Percentiles rank a stretch among this genome's conserved stretches.
Conservation (phyloP, 2,888 invertebrate species). For the Drosophila neoperkinsi region DNA sequence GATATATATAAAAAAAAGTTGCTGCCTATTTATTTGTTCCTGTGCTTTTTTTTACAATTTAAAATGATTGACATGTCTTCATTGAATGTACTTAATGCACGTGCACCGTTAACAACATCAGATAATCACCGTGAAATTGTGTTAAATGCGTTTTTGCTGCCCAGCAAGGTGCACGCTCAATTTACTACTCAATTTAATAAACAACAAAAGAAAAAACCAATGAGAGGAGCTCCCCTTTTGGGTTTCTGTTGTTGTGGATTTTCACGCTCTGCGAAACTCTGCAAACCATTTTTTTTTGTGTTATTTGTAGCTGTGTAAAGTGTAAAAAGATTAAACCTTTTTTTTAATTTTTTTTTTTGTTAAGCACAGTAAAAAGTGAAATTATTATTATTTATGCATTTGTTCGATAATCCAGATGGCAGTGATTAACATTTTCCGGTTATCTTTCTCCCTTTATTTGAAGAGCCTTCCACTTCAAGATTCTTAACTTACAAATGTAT, state of each 20-base stretch:
- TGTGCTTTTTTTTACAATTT: neutral
- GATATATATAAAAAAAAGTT: neutral
- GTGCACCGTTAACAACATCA: neutral
- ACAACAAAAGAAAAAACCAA: neutral
- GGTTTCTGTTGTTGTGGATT: neutral
- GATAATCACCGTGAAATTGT: neutral
- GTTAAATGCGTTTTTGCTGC: neutral
- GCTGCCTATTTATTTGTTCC: neutral
- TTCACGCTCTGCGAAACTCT: neutral
- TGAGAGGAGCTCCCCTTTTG: neutral
- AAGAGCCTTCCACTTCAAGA: neutral
- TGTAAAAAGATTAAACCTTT: neutral
- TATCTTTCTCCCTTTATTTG: neutral
- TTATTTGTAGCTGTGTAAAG: neutral
- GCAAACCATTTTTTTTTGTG: neutral
- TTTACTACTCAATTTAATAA: neutral
- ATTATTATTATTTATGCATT: neutral
- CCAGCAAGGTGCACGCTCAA: neutral
- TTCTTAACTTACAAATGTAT: neutral
- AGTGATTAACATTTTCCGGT: neutral
- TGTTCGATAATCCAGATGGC: neutral
- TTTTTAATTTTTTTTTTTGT: neutral
- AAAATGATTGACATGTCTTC: neutral
- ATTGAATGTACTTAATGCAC: neutral
- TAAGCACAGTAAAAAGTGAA: neutral